Conservation (phyloP, 92 coral and sea anemone species). For the Ricordea florida region DNA sequence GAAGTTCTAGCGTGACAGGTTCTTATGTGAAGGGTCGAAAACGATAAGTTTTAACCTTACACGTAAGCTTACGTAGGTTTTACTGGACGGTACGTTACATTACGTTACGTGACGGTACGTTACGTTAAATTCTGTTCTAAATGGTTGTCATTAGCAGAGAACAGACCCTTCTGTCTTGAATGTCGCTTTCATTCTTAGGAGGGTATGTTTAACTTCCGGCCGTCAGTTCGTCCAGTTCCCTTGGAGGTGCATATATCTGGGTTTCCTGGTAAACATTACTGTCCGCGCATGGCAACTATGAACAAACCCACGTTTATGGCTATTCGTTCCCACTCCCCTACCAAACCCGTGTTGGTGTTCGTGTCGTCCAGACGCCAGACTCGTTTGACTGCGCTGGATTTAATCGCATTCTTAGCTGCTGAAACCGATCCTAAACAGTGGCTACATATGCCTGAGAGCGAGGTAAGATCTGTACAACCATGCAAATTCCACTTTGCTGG, state of each 20-base stretch:
- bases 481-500: too few relatives aligned
- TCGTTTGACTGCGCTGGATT: conserved; percentile 91
- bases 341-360: conserved; percentile 88
- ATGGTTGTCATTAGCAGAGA: too few relatives aligned
- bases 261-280: conserved; percentile 98
- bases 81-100: too few relatives aligned
- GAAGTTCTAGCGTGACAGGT: too few relatives aligned
- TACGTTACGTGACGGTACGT: too few relatives aligned
- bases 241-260: conserved; percentile 97
- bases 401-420: conserved; percentile 90
- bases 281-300: conserved; percentile 99
- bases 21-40: too few relatives aligned
- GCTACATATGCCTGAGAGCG: conserved; percentile 97
- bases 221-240: conserved; percentile 99
- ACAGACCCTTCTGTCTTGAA: too few relatives aligned
- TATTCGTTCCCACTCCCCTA: conserved; percentile 93
- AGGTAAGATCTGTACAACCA: conserved; percentile 75
- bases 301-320: conserved; percentile 98
- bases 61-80: too few relatives aligned
- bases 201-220: conserved; percentile 98
- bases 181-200: conserved; percentile 48
- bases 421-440: conserved; percentile 94
- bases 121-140: too few relatives aligned
- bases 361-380: conserved; percentile 99
- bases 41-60: too few relatives aligned